phyloP scores from a whole-genome alignment of 2,888 invertebrate genomes.

The Biston betularia region DNA sequence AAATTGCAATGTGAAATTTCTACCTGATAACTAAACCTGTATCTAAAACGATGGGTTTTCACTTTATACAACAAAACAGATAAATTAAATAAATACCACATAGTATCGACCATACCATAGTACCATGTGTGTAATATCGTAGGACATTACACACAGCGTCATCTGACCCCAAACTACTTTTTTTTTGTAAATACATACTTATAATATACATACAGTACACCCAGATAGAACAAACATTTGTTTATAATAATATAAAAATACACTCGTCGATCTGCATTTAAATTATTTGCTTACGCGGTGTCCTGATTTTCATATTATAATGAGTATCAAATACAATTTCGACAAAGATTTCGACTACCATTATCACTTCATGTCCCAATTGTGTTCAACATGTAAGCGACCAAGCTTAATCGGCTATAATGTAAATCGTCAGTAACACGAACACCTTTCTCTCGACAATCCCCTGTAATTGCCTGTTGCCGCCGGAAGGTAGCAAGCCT shows the following conservation, averaged over 20 bases:
- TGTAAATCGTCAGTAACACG: not conserved
- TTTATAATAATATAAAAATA: too few species aligned
- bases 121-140: too few species aligned
- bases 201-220: too few species aligned
- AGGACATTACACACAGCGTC: too few species aligned
- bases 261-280: not conserved
- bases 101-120: too few species aligned
- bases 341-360: not conserved
- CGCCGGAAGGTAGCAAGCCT: too few species aligned
- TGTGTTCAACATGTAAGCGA: not conserved
- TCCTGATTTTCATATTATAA: not conserved
- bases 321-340: not conserved
- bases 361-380: not conserved
- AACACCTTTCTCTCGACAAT: not conserved
- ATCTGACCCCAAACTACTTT: too few species aligned
- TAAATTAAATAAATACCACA: too few species aligned
- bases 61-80: too few species aligned
- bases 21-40: not conserved
- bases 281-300: not conserved
- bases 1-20: not conserved
- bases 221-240: too few species aligned
- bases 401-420: not conserved
- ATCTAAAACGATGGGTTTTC: too few species aligned
- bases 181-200: too few species aligned
- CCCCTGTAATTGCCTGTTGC: constrained; percentile 2